Evolutionary conservation across 2,797 vertebrate species (phyloP), one percentile per base, ranked within the genome.

Genomic region (Buceros bicornis): DNA sequence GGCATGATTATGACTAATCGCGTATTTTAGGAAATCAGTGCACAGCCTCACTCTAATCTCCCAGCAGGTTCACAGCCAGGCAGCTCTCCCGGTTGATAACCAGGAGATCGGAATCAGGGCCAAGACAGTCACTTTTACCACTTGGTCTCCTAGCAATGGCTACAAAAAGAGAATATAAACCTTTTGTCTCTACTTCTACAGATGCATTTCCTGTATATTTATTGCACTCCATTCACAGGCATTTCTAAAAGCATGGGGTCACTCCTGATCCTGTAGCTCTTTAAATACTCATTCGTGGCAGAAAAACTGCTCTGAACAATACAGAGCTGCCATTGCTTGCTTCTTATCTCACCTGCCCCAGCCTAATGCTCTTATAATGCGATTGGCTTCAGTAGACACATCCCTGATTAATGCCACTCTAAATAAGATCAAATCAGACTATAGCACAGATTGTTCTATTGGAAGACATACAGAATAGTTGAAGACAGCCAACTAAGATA

Each of bases 311-410:
- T 86, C 58, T 69, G 47, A 93, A 90, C 42, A 93, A 64, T 72
- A 83, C 26, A 78, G 64, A 13, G 51, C 40, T 87, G 56, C 57
- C 54, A 72, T 20, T 79, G 61, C 65, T 31, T 83, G 47, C 50
- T 86, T 81, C 82, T 95, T 95, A 96, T 96, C 92, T 95, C 89
- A 95, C 84, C 65, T 95, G 91, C 28, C 9, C 72, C 79, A 86
- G 85, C 31, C 89, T 91, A 97, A 94, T 90, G 72, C 89, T 93
- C 37, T 76, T 92, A 45, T 33, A 93, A 83, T 58, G 16, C 16
- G 58, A 62, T 62, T 83, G 54, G 82, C 89, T 83, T 94, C 79
- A 83, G 57, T 74, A 92, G 78, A 81, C 76, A 91, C 43, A 83
- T 43, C 50, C 37, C 43, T 79, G 72, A 93, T 90, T 76, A 83